phyloP scores from a whole-genome alignment of 53 echinoderm and acorn worm genomes.

The Astropecten irregularis region DNA sequence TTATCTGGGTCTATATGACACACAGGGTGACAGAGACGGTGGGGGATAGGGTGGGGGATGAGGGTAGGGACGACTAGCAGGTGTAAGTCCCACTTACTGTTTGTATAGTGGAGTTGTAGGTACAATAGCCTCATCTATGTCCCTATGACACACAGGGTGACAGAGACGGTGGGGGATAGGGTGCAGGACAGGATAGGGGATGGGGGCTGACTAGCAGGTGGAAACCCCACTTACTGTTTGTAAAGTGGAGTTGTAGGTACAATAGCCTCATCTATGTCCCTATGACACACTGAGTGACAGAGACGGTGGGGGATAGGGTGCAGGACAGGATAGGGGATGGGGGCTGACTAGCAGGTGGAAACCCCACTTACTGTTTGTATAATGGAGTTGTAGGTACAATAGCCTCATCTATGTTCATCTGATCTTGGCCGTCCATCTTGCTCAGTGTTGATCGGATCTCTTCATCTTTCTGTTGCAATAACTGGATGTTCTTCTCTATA shows the following conservation, averaged over 20 bases:
- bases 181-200: constrained; percentile 1
- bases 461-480: constrained; percentile 85
- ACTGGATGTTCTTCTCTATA: constrained; percentile 70
- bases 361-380: constrained; percentile 87
- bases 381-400: constrained; percentile 89
- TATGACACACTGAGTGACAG: too few species aligned
- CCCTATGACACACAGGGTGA: not conserved
- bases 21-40: too few species aligned
- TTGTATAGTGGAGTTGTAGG: too few species aligned
- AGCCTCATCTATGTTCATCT: constrained; percentile 88
- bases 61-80: too few species aligned
- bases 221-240: constrained; percentile 79
- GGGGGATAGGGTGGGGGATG: too few species aligned
- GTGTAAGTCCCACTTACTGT: too few species aligned
- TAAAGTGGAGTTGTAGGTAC: constrained; percentile 91
- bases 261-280: constrained; percentile 85
- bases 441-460: constrained; percentile 77
- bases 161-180: not conserved
- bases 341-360: not conserved
- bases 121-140: too few species aligned
- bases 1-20: too few species aligned
- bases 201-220: not conserved
- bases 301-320: too few species aligned
- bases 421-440: constrained; percentile 89
- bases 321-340: not conserved